Percentiles rank a stretch among this genome's conserved stretches.
Conservation (phyloP, 2,888 invertebrate species). For the Unio delphinus region DNA sequence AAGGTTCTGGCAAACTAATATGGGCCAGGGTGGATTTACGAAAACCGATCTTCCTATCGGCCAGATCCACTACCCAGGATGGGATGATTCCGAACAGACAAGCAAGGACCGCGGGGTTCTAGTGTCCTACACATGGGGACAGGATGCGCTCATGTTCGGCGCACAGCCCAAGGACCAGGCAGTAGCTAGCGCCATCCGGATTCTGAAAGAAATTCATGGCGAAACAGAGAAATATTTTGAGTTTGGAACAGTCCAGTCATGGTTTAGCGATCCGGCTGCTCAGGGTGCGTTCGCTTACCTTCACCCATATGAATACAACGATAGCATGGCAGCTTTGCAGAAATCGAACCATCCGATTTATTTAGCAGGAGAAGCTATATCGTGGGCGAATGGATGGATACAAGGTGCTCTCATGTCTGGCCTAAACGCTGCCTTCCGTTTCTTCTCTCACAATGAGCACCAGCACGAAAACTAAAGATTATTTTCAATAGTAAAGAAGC, state of each 20-base stretch:
- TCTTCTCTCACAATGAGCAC: slow-evolving; percentile 7
- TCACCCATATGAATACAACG: slow-evolving; percentile 21
- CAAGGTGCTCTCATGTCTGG: slow-evolving; percentile 22
- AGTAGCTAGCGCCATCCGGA: slow-evolving; percentile 20
- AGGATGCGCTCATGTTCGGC: slow-evolving; percentile 21
- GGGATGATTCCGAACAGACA: slow-evolving; percentile 8
- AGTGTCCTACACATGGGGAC: slow-evolving; percentile 23
- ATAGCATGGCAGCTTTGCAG: slow-evolving; percentile 15
- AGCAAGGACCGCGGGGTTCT: slow-evolving; percentile 21
- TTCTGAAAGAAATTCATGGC: slow-evolving; percentile 27
- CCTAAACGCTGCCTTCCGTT: slow-evolving; percentile 17
- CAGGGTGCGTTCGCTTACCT: slow-evolving; percentile 22
- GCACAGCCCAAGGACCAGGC: slow-evolving; percentile 18
- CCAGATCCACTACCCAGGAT: slow-evolving; percentile 14
- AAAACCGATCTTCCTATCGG: background rate
- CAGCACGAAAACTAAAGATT: too few species aligned
- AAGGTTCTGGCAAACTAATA: slow-evolving; percentile 28
- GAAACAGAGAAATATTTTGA: slow-evolving; percentile 26
- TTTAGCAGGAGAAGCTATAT: slow-evolving; percentile 33
- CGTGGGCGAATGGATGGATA: slow-evolving; percentile 32
- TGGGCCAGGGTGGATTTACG: slow-evolving; percentile 19
- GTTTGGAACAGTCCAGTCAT: slow-evolving; percentile 28
- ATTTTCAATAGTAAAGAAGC: too few species aligned
- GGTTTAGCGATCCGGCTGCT: slow-evolving; percentile 22
- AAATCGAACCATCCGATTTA: slow-evolving; percentile 16